A percentile compares a stretch with the other conserved stretches of the same genome.
These are phyloP conservation scores for Hucho hucho DNA, from an alignment of 2,113 vertebrate species.

Conservation along the genomic window DNA sequence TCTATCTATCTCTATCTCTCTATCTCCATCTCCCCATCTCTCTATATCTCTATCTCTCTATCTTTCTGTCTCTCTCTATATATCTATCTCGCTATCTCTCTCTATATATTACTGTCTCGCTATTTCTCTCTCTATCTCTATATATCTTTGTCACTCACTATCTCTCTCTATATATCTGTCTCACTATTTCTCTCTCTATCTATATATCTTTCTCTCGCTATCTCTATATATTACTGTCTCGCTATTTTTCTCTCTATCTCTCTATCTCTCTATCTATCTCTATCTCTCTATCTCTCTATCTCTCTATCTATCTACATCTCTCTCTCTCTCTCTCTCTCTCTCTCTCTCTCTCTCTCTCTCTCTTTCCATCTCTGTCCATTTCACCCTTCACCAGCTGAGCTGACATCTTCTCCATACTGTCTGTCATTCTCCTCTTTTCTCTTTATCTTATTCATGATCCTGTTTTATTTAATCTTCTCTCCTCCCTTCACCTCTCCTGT, in stretches of 20 bases:
- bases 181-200: too few species aligned
- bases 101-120: too few species aligned
- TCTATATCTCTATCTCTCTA: not conserved
- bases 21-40: too few species aligned
- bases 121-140: slow-evolving; percentile 2
- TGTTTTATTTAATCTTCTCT: not conserved
- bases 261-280: too few species aligned
- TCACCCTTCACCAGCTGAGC: not conserved
- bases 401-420: too few species aligned
- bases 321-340: slow-evolving; percentile 9
- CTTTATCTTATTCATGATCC: not conserved
- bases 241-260: too few species aligned
- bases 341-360: not conserved
- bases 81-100: not conserved
- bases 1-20: too few species aligned
- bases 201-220: too few species aligned
- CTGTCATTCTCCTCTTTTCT: not conserved
- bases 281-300: too few species aligned
- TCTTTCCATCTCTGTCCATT: not conserved
- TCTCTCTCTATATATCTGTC: too few species aligned
- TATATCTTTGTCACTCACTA: too few species aligned
- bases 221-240: too few species aligned
- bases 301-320: not conserved
- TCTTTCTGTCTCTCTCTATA: slow-evolving; percentile 1
- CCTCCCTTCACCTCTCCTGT: not conserved